A percentile compares a stretch with the other conserved stretches of the same genome.
Evolutionary conservation across 2,888 invertebrate species (phyloP).

Genomic region (Arrhopalites spinosus): DNA sequence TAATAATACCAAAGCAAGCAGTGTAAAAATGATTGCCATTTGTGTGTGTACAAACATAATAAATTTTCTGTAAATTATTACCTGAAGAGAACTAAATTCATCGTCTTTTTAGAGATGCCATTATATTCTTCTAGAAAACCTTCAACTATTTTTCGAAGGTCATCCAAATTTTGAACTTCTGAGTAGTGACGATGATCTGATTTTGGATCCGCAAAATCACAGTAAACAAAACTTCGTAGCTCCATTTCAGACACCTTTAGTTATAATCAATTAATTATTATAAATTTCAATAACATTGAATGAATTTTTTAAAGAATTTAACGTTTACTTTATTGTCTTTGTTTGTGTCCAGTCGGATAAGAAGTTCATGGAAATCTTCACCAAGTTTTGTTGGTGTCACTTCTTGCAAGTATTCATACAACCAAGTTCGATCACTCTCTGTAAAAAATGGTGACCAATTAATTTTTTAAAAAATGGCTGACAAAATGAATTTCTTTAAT

Average conservation of each 20-base stretch:
- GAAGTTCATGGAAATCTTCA: slow-evolving; percentile 72
- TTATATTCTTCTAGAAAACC: slow-evolving; percentile 88
- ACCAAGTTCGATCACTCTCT: slow-evolving; percentile 77
- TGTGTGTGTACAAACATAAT: slow-evolving; percentile 12
- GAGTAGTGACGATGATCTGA: slow-evolving; percentile 85
- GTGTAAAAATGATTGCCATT: too few relatives aligned
- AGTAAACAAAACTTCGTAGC: slow-evolving; percentile 84
- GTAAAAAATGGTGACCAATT: too few relatives aligned
- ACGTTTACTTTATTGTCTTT: slow-evolving; percentile 59
- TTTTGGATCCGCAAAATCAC: slow-evolving; percentile 94
- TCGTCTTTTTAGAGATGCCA: slow-evolving; percentile 94
- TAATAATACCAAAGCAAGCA: slow-evolving; percentile 38
- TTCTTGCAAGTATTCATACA: slow-evolving; percentile 71
- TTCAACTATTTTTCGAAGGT: slow-evolving; percentile 80
- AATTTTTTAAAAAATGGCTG: too few relatives aligned
- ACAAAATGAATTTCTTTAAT: too few relatives aligned
- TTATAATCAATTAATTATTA: too few relatives aligned
- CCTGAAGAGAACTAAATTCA: slow-evolving; percentile 91
- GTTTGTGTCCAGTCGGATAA: slow-evolving; percentile 68
- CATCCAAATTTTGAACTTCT: slow-evolving; percentile 83
- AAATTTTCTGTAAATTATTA: slow-evolving; percentile 57
- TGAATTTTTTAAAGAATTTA: too few relatives aligned
- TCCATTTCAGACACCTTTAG: slow-evolving; percentile 76
- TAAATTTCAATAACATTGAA: too few relatives aligned
- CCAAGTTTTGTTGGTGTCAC: slow-evolving; percentile 62